Base-by-base conservation (phyloP, 2,888 invertebrate genomes). In the Sabellastarte sp. region DNA sequence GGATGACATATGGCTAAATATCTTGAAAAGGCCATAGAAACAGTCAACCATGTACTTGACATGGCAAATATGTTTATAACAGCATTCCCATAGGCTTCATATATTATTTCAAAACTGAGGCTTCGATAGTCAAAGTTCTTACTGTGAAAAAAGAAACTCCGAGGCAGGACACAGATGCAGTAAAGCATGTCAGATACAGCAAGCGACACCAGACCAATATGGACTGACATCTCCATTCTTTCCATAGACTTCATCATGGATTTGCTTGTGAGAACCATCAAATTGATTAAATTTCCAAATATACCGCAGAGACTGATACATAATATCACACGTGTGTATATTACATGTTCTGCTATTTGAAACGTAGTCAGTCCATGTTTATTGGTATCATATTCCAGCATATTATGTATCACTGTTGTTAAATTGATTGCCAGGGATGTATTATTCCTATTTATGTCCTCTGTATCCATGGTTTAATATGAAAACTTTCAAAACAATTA, bases 1-100 rank as follows among this genome's bases (percentile, higher is more conserved):
- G 90, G 90, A 84, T 89, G 89, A 74, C 90, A 90, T 2, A 91
- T 90, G 67, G 90, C 90, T 32, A 90, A 88, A 81, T 89, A 90
- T 53, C 90, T 86, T 79, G 90, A 90, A 66, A 90, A 86, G 29
- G 90, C 90, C 71, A 91, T 85, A 3, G 90, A 89, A 60, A 90
- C 84, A 20, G 91, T 87, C 89, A 91, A 89, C 87, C 90, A 87
- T 2, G 90, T 90, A 60, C 90, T 90, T 5, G 90, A 88, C 41
- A 90, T 88, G 87, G 80, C 74, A 58, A 79, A 78, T n/a, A 77
- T 71, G 66, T 78, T 79, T 61, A 78, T 76, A 24, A 79, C 62
- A 3, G 75, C 77, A 1, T 73, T 66, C 32, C 73, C 69, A 65
- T 77, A 77, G 56, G 74, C 68, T 31, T 73, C 66, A 65, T 78